Base-by-base conservation (phyloP, 1,140 invertebrate genomes). In the Sminthurinus signatus region DNA sequence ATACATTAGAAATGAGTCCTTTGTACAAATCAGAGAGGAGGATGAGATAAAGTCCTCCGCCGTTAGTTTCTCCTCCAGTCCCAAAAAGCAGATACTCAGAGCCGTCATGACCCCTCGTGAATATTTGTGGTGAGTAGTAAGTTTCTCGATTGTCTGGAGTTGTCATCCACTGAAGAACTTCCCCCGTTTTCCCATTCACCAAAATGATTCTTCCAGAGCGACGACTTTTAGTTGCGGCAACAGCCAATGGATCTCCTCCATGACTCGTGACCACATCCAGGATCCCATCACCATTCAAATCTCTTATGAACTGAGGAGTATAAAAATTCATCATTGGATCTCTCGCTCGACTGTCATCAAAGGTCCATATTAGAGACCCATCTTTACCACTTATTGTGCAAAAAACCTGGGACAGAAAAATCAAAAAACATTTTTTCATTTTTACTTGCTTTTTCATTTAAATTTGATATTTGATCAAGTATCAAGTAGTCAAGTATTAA, bases 181-280 rank as follows among this genome's bases (percentile, higher is more conserved):
- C 76, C 14, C 88, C 88, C 44, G 77, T 83, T 74, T 80, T 83
- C 8, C 88, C 88, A 56, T 86, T 88, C 44, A 90, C 77, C 4
- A 91, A 69, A 27, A 88, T 73, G 8, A 91, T 77, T 73, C 85
- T 80, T 2, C 86, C 86, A 19, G 77, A 73, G 29, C 80, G 60
- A 21, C 74, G 65, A 31, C 52, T 71, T 43, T 64, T 56, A 64
- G 73, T 75, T 44, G 72, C 75, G 75, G 56, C 27, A 43, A 56
- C n/a, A 19, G 77, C 76, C 17, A 82, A 64, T 14, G 81, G 80
- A 71, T 83, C 80, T 4, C 81, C 81, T 1, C 81, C 81, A 75
- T 91, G 87, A 1, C 86, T 82, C 0, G 84, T 82, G 17, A 92
- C 76, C 32, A 92, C 75, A 73, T 93, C 89, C 1, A 81, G 78